phyloP scores from a whole-genome alignment of 2,888 invertebrate genomes.

The Xestia sexstrigata region DNA sequence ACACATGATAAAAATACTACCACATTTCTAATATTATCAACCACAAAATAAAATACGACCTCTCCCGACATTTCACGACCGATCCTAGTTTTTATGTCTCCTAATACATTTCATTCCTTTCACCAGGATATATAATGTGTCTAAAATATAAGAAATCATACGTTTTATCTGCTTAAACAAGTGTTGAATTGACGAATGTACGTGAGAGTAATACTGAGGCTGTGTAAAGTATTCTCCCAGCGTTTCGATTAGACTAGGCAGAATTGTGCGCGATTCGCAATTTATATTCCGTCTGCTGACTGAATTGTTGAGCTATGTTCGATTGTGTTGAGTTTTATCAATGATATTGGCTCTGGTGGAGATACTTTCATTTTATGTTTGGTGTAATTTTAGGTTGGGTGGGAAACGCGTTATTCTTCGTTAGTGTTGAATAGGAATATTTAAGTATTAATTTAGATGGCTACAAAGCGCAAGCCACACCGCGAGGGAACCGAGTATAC shows the following conservation, averaged over 20 bases:
- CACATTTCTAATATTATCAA: not conserved
- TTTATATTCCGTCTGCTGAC: conserved; percentile 60
- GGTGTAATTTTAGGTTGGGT: not conserved
- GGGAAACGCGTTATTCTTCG: not conserved
- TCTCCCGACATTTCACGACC: not conserved
- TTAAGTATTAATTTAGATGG: too few relatives aligned
- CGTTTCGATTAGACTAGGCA: conserved; percentile 64
- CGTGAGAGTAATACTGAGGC: conserved; percentile 57
- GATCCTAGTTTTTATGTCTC: conserved; percentile 20
- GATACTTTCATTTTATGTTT: conserved; percentile 42
- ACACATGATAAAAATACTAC: conserved; percentile 2
- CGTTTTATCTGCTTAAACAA: conserved; percentile 66
- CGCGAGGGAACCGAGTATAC: too few relatives aligned
- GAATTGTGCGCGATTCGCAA: conserved; percentile 51
- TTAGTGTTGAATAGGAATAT: not conserved
- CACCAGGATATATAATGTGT: conserved; percentile 43
- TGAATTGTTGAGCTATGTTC: conserved; percentile 61
- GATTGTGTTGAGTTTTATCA: conserved; percentile 60
- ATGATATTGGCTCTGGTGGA: conserved; percentile 44
- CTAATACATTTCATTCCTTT: conserved; percentile 40
- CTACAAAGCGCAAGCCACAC: too few relatives aligned
- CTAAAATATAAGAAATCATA: conserved; percentile 64
- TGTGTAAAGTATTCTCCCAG: conserved; percentile 54
- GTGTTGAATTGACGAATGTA: conserved; percentile 68
- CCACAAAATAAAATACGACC: conserved; percentile 20